A percentile compares a stretch with the other conserved stretches of the same genome.
Evolutionary conservation across 2,888 invertebrate genomes (phyloP).

Genomic region (Parnassius mnemosyne): DNA sequence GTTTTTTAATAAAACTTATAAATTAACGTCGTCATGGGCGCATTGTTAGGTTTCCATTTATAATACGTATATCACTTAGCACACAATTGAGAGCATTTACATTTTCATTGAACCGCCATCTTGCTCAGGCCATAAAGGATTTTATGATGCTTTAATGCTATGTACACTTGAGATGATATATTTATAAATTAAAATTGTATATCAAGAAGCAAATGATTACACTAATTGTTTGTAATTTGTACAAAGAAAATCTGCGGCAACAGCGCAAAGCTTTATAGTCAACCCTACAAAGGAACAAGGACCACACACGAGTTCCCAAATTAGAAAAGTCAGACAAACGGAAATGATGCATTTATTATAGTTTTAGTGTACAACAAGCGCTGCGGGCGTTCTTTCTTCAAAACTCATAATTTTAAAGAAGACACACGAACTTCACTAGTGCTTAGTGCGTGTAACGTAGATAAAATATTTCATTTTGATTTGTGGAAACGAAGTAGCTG

Average conservation of each 20-base stretch:
- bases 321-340: conserved; percentile 71
- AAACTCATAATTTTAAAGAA: conserved; percentile 73
- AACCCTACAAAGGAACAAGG: conserved; percentile 28
- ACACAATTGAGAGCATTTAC: conserved; percentile 72
- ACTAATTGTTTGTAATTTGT: no score
- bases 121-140: conserved; percentile 16
- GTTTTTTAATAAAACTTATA: conserved; percentile 13
- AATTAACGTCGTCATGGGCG: conserved; percentile 32
- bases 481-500: conserved; percentile 61
- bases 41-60: conserved; percentile 61
- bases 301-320: conserved; percentile 72
- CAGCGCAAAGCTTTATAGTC: not conserved
- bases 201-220: no score
- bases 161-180: not conserved
- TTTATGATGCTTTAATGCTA: conserved; percentile 15
- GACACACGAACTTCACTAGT: conserved; percentile 67
- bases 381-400: conserved; percentile 69
- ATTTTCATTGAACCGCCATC: conserved; percentile 62
- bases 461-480: conserved; percentile 70
- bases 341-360: conserved; percentile 72
- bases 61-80: conserved; percentile 65
- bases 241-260: not conserved
- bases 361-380: conserved; percentile 56
- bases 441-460: conserved; percentile 63
- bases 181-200: no score